These are phyloP conservation scores for Lacanobia wlatinum DNA, from an alignment of 2,888 invertebrate genomes.

Conservation along the genomic window DNA sequence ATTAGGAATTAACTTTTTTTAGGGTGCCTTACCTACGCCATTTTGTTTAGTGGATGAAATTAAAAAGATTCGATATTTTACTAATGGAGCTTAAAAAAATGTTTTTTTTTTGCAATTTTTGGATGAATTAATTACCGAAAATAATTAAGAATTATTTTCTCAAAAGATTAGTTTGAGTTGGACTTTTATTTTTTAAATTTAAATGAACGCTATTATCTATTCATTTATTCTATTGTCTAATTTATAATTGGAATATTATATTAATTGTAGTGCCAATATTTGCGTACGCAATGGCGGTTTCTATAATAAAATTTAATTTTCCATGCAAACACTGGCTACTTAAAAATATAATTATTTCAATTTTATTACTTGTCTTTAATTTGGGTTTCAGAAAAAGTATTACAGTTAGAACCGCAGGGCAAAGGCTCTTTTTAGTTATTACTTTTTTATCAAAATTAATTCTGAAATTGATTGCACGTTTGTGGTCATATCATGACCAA, in stretches of 20 bases:
- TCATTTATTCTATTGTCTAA: not conserved
- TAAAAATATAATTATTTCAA: not conserved
- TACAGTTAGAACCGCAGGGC: no score
- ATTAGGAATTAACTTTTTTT: not conserved
- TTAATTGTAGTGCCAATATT: constrained; percentile 23
- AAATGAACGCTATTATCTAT: not conserved
- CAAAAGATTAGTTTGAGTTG: no score
- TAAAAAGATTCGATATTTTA: no score
- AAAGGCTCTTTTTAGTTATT: no score
- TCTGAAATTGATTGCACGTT: no score
- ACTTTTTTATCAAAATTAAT: no score
- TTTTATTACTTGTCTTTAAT: not conserved
- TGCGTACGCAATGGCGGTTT: not conserved
- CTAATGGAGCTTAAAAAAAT: no score
- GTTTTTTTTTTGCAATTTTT: not conserved
- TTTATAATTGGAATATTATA: constrained; percentile 4
- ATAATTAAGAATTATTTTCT: not conserved
- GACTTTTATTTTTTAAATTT: not conserved
- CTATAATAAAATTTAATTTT: not conserved
- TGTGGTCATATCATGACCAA: no score
- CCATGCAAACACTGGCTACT: not conserved
- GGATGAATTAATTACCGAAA: not conserved
- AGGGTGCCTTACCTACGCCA: not conserved
- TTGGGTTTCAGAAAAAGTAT: not conserved
- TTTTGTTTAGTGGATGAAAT: no score